Evolutionary conservation across 1,140 invertebrate species (phyloP).

Genomic region (Dysdera silvatica): DNA sequence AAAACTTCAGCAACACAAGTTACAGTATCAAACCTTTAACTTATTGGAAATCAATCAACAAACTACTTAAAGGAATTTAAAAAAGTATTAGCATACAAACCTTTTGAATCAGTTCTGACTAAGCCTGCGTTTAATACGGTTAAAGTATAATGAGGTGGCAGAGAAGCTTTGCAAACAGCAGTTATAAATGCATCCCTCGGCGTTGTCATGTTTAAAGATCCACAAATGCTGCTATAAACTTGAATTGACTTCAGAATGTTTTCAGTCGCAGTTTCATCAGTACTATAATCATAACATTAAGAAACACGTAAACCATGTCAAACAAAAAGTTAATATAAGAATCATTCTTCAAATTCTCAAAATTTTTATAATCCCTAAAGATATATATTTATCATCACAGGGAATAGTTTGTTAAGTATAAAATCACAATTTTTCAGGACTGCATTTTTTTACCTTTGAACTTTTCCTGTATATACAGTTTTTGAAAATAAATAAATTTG

Average conservation of each 20-base stretch:
- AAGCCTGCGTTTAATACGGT: constrained; percentile 25
- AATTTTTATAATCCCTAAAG: background rate
- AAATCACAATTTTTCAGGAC: too few species aligned
- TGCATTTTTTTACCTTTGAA: too few species aligned
- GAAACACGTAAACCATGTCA: background rate
- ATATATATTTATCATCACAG: too few species aligned
- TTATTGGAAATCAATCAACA: too few species aligned
- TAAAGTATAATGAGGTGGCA: constrained; percentile 86
- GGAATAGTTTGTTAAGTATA: too few species aligned
- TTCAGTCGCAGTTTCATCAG: constrained; percentile 81
- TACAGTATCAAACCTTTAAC: too few species aligned
- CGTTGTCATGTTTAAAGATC: constrained; percentile 59
- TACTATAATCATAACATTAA: constrained; percentile 50
- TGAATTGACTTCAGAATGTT: constrained; percentile 84
- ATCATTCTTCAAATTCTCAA: background rate
- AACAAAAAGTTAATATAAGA: background rate
- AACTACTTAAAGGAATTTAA: too few species aligned
- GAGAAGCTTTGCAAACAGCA: constrained; percentile 84
- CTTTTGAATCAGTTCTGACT: constrained; percentile 12
- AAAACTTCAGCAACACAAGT: too few species aligned
- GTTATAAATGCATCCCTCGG: constrained; percentile 87
- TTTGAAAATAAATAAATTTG: too few species aligned
- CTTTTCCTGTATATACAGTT: too few species aligned
- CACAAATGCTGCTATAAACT: constrained; percentile 71
- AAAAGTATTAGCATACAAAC: too few species aligned